phyloP scores from a whole-genome alignment of 2,888 invertebrate species.

The Aromia moschata region DNA sequence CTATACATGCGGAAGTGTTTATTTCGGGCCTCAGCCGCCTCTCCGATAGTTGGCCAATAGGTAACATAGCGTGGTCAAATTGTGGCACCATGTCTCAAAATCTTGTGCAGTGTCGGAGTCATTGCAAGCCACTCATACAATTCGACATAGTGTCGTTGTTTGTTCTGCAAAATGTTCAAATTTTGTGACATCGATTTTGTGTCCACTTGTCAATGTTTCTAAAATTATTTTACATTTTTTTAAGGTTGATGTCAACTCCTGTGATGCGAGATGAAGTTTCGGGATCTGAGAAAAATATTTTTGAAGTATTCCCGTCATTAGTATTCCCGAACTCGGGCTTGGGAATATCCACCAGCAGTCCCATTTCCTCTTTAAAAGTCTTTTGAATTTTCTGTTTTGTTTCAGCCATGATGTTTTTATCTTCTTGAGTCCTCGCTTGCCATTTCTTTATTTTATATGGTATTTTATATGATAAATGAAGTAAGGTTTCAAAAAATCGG shows the following conservation, averaged over 20 bases:
- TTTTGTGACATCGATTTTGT: not conserved
- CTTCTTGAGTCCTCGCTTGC: not conserved
- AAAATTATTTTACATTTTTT: no score
- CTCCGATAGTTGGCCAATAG: not conserved
- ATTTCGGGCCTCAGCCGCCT: not conserved
- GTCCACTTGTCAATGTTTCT: not conserved
- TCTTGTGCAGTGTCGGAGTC: slow-evolving; percentile 33
- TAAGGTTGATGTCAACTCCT: slow-evolving; percentile 34
- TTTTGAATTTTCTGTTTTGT: slow-evolving; percentile 27
- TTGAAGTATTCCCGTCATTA: slow-evolving; percentile 28
- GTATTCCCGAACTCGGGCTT: not conserved
- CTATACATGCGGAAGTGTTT: not conserved
- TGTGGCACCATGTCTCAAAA: not conserved
- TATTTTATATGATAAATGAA: slow-evolving; percentile 15
- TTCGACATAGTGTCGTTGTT: no score
- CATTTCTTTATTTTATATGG: slow-evolving; percentile 16
- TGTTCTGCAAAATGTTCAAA: no score
- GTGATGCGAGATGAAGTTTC: not conserved
- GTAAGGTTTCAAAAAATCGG: slow-evolving; percentile 24
- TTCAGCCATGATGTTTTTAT: slow-evolving; percentile 6
- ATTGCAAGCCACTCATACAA: slow-evolving; percentile 37
- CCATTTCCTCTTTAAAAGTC: slow-evolving; percentile 24
- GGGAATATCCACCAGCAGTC: slow-evolving; percentile 21
- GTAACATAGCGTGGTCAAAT: not conserved
- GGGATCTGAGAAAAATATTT: slow-evolving; percentile 36